Percentiles rank a stretch among this genome's conserved stretches.
phyloP scores from a whole-genome alignment of 2,888 invertebrate species.

The Sicus ferrugineus region DNA sequence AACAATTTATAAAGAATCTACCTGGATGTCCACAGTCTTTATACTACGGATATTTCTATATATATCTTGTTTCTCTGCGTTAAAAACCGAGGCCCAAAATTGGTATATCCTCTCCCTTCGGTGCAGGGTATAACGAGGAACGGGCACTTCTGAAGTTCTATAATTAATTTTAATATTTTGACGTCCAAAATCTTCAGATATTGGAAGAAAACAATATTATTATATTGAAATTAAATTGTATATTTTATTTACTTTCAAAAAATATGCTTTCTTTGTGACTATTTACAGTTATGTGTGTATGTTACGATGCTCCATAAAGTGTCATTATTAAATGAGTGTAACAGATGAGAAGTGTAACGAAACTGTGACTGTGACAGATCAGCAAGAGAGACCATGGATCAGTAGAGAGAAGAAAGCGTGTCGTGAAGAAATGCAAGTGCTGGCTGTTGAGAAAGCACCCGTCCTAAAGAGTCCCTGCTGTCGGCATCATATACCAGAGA shows the following conservation, averaged over 20 bases:
- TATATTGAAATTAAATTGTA: constrained; percentile 13
- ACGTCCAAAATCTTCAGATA: no score
- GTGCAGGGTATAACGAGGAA: no score
- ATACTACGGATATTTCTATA: no score
- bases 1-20: no score
- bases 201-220: background rate
- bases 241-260: constrained; percentile 38
- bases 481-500: background rate
- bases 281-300: constrained; percentile 41
- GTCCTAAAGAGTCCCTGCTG: background rate
- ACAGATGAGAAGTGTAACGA: background rate
- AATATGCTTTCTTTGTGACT: constrained; percentile 54
- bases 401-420: background rate
- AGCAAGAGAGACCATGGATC: background rate
- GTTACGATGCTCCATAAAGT: constrained; percentile 4
- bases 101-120: no score
- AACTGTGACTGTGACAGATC: background rate
- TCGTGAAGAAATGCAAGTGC: constrained; percentile 14
- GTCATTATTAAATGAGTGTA: background rate
- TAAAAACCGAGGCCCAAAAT: no score
- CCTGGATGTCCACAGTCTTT: no score
- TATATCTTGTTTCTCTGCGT: no score
- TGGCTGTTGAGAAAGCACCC: background rate
- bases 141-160: no score
- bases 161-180: no score